Evolutionary conservation across 2,888 invertebrate genomes (phyloP), one percentile per base, ranked within the genome.

Genomic region (Ashinkailepas kermadecensis): DNA sequence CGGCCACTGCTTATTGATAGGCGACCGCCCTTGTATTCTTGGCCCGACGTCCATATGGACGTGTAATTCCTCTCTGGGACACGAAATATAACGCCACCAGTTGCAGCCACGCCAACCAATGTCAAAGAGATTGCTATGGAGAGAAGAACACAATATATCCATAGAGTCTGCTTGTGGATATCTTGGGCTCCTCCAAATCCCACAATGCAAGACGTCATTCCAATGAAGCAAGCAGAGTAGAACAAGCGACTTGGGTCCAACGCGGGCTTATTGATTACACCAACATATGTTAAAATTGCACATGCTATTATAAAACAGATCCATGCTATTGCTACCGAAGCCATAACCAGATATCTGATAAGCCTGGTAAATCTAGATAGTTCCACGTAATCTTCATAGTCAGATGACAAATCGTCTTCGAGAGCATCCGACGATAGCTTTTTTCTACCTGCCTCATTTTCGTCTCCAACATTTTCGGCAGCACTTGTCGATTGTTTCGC

Each of bases 101-200:
- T 74, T 54, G 54, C 74, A 54, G 54, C 54, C 13, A 74, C 54
- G 56, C 74, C 74, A 39, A 54, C 9, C 10, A 74, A 56, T 21
- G 74, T 56, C 54, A 56, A 21, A 54, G 18, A 21, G 15, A 74
- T 54, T 8, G 74, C 74, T 10, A 74, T 12, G 11, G 21, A 11
- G 18, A 74, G 74, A 8, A 74, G 54, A 56, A 21, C 74, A 56
- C 74, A 74, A 21, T 21, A 74, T 56, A 56, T 56, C 74, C 74
- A 54, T 56, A 74, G 74, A 11, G 74, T 74, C 4, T 74, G 74
- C 18, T 74, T 74, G 21, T 74, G 74, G 11, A 74, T 39, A 54
- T 74, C 74, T 54, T 74, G 54, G 11, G 74, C 74, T 8, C 74
- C 74, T 74, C 74, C 74, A 56, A 74, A 74, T 18, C 74, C 74